Evolutionary conservation across 2,113 vertebrate genomes (phyloP).

Genomic region (Egretta garzetta): DNA sequence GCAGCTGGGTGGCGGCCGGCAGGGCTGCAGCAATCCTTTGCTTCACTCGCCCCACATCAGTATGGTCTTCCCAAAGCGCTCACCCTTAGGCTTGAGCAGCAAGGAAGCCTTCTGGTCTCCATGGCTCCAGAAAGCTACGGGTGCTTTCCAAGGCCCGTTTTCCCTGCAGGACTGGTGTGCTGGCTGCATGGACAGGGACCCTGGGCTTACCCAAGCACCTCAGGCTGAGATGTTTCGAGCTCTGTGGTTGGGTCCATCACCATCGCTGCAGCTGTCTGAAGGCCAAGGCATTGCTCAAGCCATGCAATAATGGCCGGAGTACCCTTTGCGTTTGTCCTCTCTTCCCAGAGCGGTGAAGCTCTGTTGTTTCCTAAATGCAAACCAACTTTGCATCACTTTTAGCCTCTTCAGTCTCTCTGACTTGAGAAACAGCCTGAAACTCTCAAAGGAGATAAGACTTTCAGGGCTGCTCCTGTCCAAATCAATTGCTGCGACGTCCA

Average conservation of each 20-base stretch:
- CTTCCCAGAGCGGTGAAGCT: not conserved
- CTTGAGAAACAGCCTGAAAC: not conserved
- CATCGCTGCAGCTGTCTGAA: not conserved
- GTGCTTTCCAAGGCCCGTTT: not conserved
- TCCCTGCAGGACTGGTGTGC: fast-evolving
- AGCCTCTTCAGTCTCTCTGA: not conserved
- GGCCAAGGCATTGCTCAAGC: not conserved
- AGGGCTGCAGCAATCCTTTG: not conserved
- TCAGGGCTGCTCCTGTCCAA: not conserved
- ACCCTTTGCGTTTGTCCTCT: not conserved
- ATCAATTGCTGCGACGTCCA: not conserved
- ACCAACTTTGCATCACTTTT: fast-evolving
- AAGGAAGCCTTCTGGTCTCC: not conserved
- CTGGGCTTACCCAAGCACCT: not conserved
- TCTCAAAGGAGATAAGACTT: not conserved
- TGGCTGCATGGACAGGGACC: fast-evolving
- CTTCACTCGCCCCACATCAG: fast-evolving
- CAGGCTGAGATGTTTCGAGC: fast-evolving
- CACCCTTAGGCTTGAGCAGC: not conserved
- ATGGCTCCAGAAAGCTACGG: not conserved
- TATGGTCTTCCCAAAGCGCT: fast-evolving
- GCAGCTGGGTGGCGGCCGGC: fast-evolving
- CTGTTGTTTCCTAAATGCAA: not conserved
- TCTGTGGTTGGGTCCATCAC: not conserved
- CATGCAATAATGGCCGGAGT: not conserved